These are phyloP conservation scores for Chlorops oryzae DNA, from an alignment of 1,140 invertebrate genomes.

Conservation along the genomic window DNA sequence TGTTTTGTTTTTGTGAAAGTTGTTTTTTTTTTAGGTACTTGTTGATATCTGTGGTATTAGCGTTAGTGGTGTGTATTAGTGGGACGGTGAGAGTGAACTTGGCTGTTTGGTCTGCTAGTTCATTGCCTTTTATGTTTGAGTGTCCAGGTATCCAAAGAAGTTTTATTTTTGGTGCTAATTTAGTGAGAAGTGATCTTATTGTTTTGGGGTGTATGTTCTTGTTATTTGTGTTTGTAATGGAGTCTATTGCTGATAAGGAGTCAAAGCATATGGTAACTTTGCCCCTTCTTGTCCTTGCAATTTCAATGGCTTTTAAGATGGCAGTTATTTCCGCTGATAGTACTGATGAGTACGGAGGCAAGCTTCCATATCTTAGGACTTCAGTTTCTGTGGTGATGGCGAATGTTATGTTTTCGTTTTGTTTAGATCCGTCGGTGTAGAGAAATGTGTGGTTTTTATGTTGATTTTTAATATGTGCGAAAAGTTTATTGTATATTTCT, in stretches of 20 bases:
- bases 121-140: too few relatives aligned
- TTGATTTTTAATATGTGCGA: constrained; percentile 4
- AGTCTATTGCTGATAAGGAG: constrained; percentile 8
- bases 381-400: constrained; percentile 9
- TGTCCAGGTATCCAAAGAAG: constrained; percentile 10
- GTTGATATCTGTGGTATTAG: too few relatives aligned
- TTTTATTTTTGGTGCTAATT: background rate
- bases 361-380: constrained; percentile 2
- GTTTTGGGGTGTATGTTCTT: constrained; percentile 4
- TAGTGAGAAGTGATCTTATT: constrained; percentile 5
- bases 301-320: constrained; percentile 5
- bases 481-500: constrained; percentile 1
- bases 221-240: constrained; percentile 13
- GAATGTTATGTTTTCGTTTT: background rate
- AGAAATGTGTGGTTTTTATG: constrained; percentile 8
- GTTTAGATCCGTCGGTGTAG: constrained; percentile 11
- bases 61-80: too few relatives aligned
- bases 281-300: constrained; percentile 10
- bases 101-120: too few relatives aligned
- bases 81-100: too few relatives aligned
- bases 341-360: constrained; percentile 1
- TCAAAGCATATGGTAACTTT: constrained; percentile 13
- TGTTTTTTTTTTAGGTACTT: too few relatives aligned
- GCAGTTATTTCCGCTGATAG: constrained; percentile 12
- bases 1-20: too few relatives aligned